Conservation (phyloP, 1,140 invertebrate genomes). For the Lamellibrachia luymesi region DNA sequence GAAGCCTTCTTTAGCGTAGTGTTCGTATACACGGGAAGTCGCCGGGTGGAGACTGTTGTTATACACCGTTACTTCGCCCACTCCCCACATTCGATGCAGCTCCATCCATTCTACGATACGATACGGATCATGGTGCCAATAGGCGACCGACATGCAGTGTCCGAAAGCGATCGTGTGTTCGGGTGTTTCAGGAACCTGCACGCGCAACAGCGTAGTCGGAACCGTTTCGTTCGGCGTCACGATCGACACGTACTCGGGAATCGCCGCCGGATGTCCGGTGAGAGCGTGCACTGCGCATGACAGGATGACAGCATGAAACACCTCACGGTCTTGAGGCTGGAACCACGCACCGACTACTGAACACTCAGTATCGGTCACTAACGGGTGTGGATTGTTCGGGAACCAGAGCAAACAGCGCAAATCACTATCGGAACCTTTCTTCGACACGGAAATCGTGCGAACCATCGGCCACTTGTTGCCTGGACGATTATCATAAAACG, state of each 20-base stretch:
- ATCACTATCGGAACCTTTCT: background rate
- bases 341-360: background rate
- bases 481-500: conserved; percentile 22
- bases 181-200: conserved; percentile 17
- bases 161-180: conserved; percentile 9
- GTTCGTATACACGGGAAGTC: background rate
- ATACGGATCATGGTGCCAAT: conserved; percentile 13
- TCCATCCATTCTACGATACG: conserved; percentile 27
- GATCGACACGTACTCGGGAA: conserved; percentile 13
- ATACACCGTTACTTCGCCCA: conserved; percentile 21
- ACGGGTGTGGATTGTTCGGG: background rate
- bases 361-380: background rate
- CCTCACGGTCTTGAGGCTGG: background rate
- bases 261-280: background rate
- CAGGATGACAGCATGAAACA: background rate
- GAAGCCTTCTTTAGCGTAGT: conserved; percentile 21
- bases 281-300: background rate
- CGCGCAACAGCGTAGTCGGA: conserved; percentile 13
- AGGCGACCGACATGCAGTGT: conserved; percentile 20
- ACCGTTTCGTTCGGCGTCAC: background rate
- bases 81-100: conserved; percentile 23
- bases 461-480: background rate
- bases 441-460: background rate
- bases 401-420: background rate
- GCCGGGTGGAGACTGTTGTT: conserved; percentile 1